Evolutionary conservation across 2,113 vertebrate genomes (phyloP).

Genomic region (Miniopterus natalensis): DNA sequence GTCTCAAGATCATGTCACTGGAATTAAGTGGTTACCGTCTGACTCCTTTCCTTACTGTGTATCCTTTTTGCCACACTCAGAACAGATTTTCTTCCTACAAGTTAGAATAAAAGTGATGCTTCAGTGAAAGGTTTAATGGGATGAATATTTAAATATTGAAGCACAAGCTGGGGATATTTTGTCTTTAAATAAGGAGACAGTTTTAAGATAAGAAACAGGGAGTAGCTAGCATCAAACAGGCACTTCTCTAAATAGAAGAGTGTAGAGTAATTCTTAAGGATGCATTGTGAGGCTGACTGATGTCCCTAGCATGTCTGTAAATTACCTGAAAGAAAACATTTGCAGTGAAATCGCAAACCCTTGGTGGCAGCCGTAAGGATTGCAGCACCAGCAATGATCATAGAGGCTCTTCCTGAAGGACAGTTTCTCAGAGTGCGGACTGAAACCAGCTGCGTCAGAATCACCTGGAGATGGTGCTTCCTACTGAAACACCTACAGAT

Average conservation of each 20-base stretch:
- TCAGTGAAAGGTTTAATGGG: conserved; percentile 23
- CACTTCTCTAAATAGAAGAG: conserved; percentile 17
- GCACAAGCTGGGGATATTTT: conserved; percentile 29
- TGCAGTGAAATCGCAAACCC: not conserved
- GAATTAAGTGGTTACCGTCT: not conserved
- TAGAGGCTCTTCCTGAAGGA: not conserved
- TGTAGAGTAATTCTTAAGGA: not conserved
- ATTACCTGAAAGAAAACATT: not conserved
- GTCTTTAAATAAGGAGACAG: not conserved
- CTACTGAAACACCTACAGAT: not conserved
- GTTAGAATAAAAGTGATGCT: conserved; percentile 1
- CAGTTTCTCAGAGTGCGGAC: not conserved
- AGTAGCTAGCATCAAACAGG: not conserved
- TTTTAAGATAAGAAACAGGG: conserved; percentile 15
- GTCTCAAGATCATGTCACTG: not conserved
- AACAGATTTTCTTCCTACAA: conserved; percentile 40
- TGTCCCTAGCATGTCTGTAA: not conserved
- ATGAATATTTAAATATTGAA: conserved; percentile 47
- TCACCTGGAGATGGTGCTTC: not conserved
- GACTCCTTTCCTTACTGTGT: not conserved
- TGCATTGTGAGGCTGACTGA: not conserved
- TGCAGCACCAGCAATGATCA: not conserved
- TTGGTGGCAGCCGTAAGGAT: not conserved
- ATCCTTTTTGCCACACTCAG: not conserved
- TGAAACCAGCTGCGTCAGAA: not conserved